Percentiles rank a stretch among this genome's conserved stretches.
These are phyloP conservation scores for Pectinophora gossypiella DNA, from an alignment of 1,140 invertebrate genomes.

Conservation along the genomic window DNA sequence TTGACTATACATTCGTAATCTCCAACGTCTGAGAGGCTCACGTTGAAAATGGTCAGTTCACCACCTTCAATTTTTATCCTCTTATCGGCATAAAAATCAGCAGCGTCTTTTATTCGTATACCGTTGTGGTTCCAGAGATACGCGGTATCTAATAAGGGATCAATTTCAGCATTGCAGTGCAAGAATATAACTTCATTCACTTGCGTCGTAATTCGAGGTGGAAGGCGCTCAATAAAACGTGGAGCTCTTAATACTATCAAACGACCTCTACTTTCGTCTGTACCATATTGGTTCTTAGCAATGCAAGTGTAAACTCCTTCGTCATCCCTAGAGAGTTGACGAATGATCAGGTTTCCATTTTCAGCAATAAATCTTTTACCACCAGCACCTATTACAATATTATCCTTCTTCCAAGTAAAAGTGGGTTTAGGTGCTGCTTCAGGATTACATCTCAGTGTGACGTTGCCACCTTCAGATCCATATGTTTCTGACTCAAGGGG, in stretches of 20 bases:
- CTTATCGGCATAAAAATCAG: slow-evolving; percentile 63
- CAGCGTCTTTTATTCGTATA: slow-evolving; percentile 82
- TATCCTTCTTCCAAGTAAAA: slow-evolving; percentile 95
- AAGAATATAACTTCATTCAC: slow-evolving; percentile 84
- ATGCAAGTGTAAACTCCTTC: slow-evolving; percentile 92
- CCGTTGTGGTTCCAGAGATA: slow-evolving; percentile 95
- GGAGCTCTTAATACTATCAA: slow-evolving; percentile 90
- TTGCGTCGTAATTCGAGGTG: slow-evolving; percentile 78
- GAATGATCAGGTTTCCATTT: slow-evolving; percentile 91
- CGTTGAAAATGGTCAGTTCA: slow-evolving; percentile 86
- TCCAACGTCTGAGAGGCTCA: slow-evolving; percentile 89
- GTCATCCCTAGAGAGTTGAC: slow-evolving; percentile 90
- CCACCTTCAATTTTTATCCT: slow-evolving; percentile 80
- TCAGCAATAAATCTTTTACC: slow-evolving; percentile 87
- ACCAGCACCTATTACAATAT: slow-evolving; percentile 85
- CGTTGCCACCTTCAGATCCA: slow-evolving; percentile 92
- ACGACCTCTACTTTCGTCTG: slow-evolving; percentile 86
- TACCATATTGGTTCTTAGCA: slow-evolving; percentile 89
- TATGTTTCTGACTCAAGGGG: slow-evolving; percentile 93
- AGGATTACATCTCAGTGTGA: slow-evolving; percentile 93
- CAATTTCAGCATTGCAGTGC: slow-evolving; percentile 87
- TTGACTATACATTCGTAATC: slow-evolving; percentile 93
- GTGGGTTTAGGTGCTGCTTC: slow-evolving; percentile 94
- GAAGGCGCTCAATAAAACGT: slow-evolving; percentile 81
- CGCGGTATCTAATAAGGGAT: slow-evolving; percentile 89